Base-by-base conservation (phyloP, 2,797 vertebrate genomes). In the Lerista edwardsae region DNA sequence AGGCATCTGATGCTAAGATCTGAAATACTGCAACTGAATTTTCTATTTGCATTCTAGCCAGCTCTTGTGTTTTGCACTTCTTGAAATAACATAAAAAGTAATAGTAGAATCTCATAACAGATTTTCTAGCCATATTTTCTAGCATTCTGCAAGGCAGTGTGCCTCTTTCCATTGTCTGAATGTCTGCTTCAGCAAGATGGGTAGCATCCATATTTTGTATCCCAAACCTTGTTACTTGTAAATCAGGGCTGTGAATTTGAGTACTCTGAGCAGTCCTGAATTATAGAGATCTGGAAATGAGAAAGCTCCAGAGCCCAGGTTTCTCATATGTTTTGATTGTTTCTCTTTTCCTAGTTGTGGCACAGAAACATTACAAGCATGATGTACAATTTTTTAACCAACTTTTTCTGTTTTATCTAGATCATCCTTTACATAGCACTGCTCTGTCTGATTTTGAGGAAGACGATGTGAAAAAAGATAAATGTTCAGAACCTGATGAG, bases 351-450 rank as follows among this genome's bases (percentile, higher is more conserved):
- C 14, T 72, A 72, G 27, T 6, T 25, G 12, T 44, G 34, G 1
- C 15, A 57, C 27, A 59, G 67, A 71, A 71, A n/a, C 27, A 36
- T 17, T 3, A 10, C 2, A 83, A 27, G 7, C 23, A 57, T 36
- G 67, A 41, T 75, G 23, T 3, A n/a, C 15, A 25, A 34, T 47
- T 62, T 79, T 87, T 29, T 27, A 19, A 0, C 0, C 14, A 67
- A 1, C 72, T 39, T 29, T 3, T 92, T 92, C 86, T 83, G 2
- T 81, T 71, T 87, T 81, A 83, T 36, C 0, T 29, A 97, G 96
- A 95, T 65, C 94, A 94, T 47, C 96, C 96, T n/a, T 89, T 97
- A 71, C 96, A 97, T 85, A 97, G 96, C 41, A 97, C 96, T 2
- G 96, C 96, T 8, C 91, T 97, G 34, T 94, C 95, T 41, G 76